Evolutionary conservation across 2,113 vertebrate genomes (phyloP).

Genomic region (Sterrhoptilus dennistouni): DNA sequence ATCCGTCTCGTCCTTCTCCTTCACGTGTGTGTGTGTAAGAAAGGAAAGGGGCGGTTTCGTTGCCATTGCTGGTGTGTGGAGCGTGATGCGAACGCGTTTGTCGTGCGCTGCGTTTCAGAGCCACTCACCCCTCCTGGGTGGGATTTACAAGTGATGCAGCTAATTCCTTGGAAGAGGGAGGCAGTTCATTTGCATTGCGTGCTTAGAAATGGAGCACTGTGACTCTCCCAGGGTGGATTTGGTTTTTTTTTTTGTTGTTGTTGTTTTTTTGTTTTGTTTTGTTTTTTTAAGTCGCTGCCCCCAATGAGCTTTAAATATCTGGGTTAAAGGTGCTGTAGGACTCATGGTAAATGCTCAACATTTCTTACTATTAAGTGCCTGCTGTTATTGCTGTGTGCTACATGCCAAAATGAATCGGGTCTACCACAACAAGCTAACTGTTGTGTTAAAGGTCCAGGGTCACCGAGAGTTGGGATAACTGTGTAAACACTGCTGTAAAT

Average conservation of each 20-base stretch:
- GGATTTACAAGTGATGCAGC: conserved; percentile 41
- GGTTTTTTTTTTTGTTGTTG: too few relatives aligned
- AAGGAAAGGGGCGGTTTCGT: not conserved
- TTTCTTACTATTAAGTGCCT: not conserved
- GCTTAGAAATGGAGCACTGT: not conserved
- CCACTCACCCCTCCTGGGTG: not conserved
- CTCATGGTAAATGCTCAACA: accelerated
- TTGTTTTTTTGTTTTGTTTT: not conserved
- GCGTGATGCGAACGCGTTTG: not conserved
- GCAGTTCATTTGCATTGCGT: not conserved
- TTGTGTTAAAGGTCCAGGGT: conserved; percentile 28
- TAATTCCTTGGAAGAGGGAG: conserved; percentile 1
- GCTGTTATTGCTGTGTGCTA: not conserved
- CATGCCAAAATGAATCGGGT: not conserved
- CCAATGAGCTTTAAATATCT: not conserved
- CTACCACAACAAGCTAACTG: not conserved
- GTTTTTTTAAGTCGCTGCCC: not conserved
- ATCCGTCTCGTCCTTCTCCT: not conserved
- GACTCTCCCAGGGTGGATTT: not conserved
- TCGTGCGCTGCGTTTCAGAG: not conserved
- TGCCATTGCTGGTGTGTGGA: not conserved
- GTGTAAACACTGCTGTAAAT: conserved; percentile 47
- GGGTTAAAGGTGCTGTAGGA: not conserved
- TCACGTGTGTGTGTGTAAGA: not conserved
- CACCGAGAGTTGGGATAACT: conserved; percentile 15